Evolutionary conservation across 2,888 invertebrate species (phyloP), one percentile per base, ranked within the genome.

Genomic region (Andrena praecox): DNA sequence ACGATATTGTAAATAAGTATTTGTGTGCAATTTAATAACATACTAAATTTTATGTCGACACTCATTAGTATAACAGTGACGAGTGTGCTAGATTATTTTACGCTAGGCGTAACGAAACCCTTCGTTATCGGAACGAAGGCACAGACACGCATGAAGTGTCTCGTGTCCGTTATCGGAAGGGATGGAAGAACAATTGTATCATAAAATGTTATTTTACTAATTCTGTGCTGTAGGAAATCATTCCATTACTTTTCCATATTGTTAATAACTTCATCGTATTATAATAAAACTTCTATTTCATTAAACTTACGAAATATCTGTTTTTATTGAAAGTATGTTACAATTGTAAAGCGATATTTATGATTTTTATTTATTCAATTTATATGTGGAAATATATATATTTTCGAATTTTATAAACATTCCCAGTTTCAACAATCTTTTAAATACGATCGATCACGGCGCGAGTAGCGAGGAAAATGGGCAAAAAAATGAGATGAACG

Each of bases 11-110:
- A 82, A 69, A 84, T 82, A 82, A 52, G 60, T 82, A 67, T 79
- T 76, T 84, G 82, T 82, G 82, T 79, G 82, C 73, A 79, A 72
- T 82, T 67, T 66, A 76, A 69, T 71, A 72, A 54, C n/a, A 29
- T 75, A 77, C 73, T 66, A 24, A 54, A 77, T 74, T 77, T 64
- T 62, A 59, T 59, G 33, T 20, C 20, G 10, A 35, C 27, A 56
- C 42, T 70, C n/a, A 35, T 56, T 77, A 66, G 10, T 27, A 16
- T 66, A 80, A 54, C 52, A 60, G 42, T 42, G 67, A 72, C n/a
- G 24, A 42, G 8, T 77, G 72, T 8, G 64, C 8, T 75, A 67
- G 50, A 35, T 75, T 62, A 35, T 20, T 64, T 76, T 80, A 60
- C 31, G 48, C 50, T 60, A 31, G 50, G 24, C 33, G 16, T 75